Base-by-base conservation (phyloP, 2,888 invertebrate genomes). In the Patella pellucida region DNA sequence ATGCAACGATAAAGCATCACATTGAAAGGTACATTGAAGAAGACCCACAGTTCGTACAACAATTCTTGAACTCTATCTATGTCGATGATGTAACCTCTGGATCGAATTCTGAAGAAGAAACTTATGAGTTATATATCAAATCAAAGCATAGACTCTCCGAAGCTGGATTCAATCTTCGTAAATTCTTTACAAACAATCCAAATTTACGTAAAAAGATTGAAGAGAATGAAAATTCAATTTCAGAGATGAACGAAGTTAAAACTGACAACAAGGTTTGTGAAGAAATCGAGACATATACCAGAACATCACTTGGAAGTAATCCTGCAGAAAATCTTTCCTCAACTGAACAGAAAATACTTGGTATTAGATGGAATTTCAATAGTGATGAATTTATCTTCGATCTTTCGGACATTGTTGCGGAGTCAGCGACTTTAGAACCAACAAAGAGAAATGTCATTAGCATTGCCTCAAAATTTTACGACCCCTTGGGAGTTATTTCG, bases 391-490 rank as follows among this genome's bases (percentile, higher is more conserved):
- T 62, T 3, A 19, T 62, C 19, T 62, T 62, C 23, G 14, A 62
- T 23, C 12, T 62, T 23, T 15, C 19, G 14, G 19, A 62, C 19
- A 62, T 62, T 23, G 62, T 23, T 14, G 19, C 62, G 3, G 62
- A 62, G 23, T 19, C 62, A 5, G 4, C 16, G 56, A 62, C 19
- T 11, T 14, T 62, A 23, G 62, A 62, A 62, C 62, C 62, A 62
- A 62, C 62, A 62, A 62, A 62, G 23, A 19, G 62, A 23, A 62
- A 62, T 23, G 62, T 62, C 23, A 62, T 62, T 23, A 62, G 62
- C 23, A 19, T 62, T 62, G 62, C 62, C 12, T 62, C 62, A 19
- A 62, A 62, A 19, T 62, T 62, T 62, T 62, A 62, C 62, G 62
- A 62, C 23, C 23, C 62, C 12, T 12, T 23, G 11, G 62, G 62